Evolutionary conservation across 2,888 invertebrate species (phyloP), one percentile per base, ranked within the genome.

Genomic region (Arenicola marina): DNA sequence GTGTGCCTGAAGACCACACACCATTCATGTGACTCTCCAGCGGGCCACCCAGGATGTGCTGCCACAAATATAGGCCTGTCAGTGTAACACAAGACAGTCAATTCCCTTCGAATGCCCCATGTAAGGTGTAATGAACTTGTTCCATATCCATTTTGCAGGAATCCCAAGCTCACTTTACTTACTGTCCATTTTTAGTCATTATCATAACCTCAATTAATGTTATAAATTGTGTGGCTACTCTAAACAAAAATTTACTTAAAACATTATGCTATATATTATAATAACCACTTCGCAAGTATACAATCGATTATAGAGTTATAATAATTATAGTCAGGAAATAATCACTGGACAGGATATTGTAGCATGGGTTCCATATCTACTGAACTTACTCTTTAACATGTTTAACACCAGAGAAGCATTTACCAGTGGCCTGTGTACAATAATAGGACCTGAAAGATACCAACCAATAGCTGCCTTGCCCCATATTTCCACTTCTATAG

Each of bases 1-100:
- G 76, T 38, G 77, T 76, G n/a, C 86, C 86, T 72, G 79, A 80
- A 51, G 78, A 78, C 78, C 83, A 83, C 28, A 84, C 75, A 1
- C 84, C 83, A 60, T 79, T 7, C 59, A 79, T 66, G 56, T 75
- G 73, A n/a, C 73, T 71, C 59, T 57, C 60, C 31, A 66, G 48
- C 2, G n/a, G 7, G 7, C 66, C 86, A 67, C 79, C 77, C 46
- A 86, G 67, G 48, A 86, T 81, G 68, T 86, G 85, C 67, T 85
- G 79, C 86, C 86, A 86, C 33, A 86, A 73, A 70, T 85, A 86
- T 26, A 78, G 65, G 46, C 83, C 84, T 83, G 24, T 7, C 15
- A 24, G 48, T n/a, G 48, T n/a, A n/a, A n/a, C n/a, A 48, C 7
- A 11, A 48, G 26, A 48, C 48, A 48, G 11, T 24, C 11, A 48